A percentile compares a stretch with the other conserved stretches of the same genome.
phyloP scores from a whole-genome alignment of 1,140 invertebrate genomes.

The Macrobrachium rosenbergii region DNA sequence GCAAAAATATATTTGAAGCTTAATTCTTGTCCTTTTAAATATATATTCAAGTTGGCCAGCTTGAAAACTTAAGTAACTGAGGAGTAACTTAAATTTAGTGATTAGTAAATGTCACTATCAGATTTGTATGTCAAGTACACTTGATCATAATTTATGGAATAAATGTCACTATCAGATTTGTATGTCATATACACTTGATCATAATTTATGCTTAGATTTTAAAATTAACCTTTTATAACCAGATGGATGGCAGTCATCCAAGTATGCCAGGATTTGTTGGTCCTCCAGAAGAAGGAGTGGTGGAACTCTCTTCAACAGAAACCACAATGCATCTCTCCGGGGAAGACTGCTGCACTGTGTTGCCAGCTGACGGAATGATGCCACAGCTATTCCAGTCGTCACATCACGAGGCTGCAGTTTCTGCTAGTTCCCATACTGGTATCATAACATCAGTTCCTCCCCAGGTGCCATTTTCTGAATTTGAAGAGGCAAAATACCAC shows the following conservation, averaged over 20 bases:
- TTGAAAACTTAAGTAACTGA: too few relatives aligned
- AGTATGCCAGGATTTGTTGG: constrained; percentile 26
- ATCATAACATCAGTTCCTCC: not conserved
- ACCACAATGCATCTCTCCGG: constrained; percentile 52
- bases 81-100: too few relatives aligned
- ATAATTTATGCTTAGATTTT: too few relatives aligned
- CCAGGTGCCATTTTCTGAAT: not conserved
- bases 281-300: constrained; percentile 21
- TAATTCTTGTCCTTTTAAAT: too few relatives aligned
- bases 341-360: constrained; percentile 41
- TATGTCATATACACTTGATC: too few relatives aligned
- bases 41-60: too few relatives aligned
- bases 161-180: too few relatives aligned
- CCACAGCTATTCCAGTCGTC: constrained; percentile 34
- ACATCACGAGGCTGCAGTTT: constrained; percentile 1
- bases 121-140: too few relatives aligned
- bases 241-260: constrained; percentile 42
- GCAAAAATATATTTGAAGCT: too few relatives aligned
- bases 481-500: not conserved
- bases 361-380: constrained; percentile 42
- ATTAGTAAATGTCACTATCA: too few relatives aligned
- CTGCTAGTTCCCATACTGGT: not conserved
- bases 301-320: constrained; percentile 34
- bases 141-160: too few relatives aligned
- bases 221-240: not conserved